Percentiles rank a stretch among this genome's conserved stretches.
Evolutionary conservation across 2,797 vertebrate species (phyloP).

Genomic region (Astyanax mexicanus): DNA sequence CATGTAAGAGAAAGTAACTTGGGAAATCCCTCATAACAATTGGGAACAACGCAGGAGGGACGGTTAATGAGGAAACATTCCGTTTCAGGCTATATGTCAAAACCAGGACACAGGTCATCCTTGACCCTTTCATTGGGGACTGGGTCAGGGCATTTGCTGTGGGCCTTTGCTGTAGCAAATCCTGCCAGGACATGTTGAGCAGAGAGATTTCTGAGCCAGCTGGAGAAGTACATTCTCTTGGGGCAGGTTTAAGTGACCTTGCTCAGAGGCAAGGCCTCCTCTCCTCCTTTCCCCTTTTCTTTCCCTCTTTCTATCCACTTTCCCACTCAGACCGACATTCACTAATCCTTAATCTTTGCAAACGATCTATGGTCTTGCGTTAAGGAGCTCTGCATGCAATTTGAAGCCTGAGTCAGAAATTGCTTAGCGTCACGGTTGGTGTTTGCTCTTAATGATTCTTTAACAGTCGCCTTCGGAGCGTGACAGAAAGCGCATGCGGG

Average conservation of each 20-base stretch:
- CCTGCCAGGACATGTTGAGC: constrained; percentile 28
- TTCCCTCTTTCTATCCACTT: background rate
- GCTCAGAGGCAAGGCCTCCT: constrained; percentile 13
- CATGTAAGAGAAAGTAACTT: background rate
- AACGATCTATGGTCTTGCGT: constrained; percentile 39
- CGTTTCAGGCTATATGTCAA: constrained; percentile 25
- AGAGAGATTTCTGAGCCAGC: constrained; percentile 26
- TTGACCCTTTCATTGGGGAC: constrained; percentile 37
- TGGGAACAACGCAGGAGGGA: constrained; percentile 17
- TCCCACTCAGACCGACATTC: constrained; percentile 2
- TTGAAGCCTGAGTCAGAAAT: constrained; percentile 50
- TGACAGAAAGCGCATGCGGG: constrained; percentile 57
- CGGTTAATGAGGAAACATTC: constrained; percentile 24
- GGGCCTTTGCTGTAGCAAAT: constrained; percentile 21
- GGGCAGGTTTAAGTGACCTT: constrained; percentile 36
- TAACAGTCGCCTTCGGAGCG: constrained; percentile 64
- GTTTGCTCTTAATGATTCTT: constrained; percentile 69
- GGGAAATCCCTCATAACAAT: background rate
- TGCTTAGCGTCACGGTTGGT: constrained; percentile 67
- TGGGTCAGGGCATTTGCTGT: constrained; percentile 41
- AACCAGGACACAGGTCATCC: constrained; percentile 29
- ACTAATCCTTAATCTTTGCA: constrained; percentile 41
- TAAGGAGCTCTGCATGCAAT: constrained; percentile 58
- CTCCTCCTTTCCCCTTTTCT: constrained; percentile 27
- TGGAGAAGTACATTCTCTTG: constrained; percentile 30